Evolutionary conservation across 2,888 invertebrate species (phyloP).

Genomic region (Tillus elongatus): DNA sequence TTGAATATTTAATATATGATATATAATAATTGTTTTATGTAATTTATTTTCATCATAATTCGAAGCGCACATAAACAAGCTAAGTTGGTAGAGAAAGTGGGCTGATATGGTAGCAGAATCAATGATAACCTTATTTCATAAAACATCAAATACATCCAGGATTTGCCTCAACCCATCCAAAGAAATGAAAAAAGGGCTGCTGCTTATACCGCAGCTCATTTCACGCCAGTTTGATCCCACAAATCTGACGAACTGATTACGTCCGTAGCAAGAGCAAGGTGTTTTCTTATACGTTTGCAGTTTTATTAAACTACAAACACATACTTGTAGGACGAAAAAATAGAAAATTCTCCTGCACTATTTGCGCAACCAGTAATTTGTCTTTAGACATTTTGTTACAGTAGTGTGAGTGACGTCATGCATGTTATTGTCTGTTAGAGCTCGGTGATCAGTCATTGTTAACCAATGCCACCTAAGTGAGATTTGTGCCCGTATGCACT

Average conservation of each 20-base stretch:
- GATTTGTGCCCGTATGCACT: constrained; percentile 30
- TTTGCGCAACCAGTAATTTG: too few species aligned
- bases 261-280: neutral
- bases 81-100: too few species aligned
- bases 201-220: constrained; percentile 1
- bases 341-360: neutral
- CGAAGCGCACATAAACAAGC: too few species aligned
- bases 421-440: constrained; percentile 17
- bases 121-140: too few species aligned
- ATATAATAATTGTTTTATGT: too few species aligned
- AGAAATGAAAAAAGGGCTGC: neutral
- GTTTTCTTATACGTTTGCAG: neutral
- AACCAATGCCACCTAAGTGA: constrained; percentile 30
- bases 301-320: neutral
- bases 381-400: neutral
- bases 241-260: constrained; percentile 26
- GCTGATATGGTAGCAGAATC: too few species aligned
- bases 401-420: constrained; percentile 15
- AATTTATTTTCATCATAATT: too few species aligned
- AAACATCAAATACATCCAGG: constrained; percentile 2
- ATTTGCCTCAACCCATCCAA: neutral
- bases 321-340: neutral
- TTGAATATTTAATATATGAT: too few species aligned
- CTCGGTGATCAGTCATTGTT: constrained; percentile 25
- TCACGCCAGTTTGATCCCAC: constrained; percentile 18